Percentiles rank a stretch among this genome's conserved stretches.
phyloP scores from a whole-genome alignment of 53 echinoderm and acorn worm species.

The Stichopus horrens region DNA sequence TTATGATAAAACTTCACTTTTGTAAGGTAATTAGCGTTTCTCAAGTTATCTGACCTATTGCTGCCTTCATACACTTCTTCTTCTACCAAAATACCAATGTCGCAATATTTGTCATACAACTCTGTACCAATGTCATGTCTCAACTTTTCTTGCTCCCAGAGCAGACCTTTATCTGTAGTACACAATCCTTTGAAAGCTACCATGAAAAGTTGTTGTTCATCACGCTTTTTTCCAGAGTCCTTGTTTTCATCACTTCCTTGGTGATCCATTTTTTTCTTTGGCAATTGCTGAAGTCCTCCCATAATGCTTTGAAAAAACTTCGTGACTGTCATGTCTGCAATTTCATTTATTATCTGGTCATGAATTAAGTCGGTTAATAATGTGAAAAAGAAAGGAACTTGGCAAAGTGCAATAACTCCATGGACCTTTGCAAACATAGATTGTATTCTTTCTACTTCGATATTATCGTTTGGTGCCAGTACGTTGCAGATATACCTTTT shows the following conservation, averaged over 20 bases:
- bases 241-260: neutral
- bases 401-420: slow-evolving; percentile 5
- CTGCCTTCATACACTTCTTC: slow-evolving; percentile 17
- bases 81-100: slow-evolving; percentile 19
- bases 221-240: neutral
- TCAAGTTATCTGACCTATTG: neutral
- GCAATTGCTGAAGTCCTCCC: neutral
- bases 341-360: neutral
- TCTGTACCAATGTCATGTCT: neutral
- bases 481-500: neutral
- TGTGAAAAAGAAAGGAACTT: slow-evolving; percentile 7
- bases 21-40: neutral
- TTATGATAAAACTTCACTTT: slow-evolving; percentile 27
- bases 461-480: neutral
- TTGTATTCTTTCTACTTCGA: neutral
- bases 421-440: neutral
- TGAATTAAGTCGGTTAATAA: neutral
- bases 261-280: neutral
- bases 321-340: neutral
- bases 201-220: neutral
- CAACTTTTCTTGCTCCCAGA: neutral
- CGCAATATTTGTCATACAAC: neutral
- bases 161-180: neutral
- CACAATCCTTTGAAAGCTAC: neutral
- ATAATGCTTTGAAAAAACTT: neutral